Evolutionary conservation across 2,113 vertebrate genomes (phyloP).

Genomic region (Thalassoma bifasciatum): DNA sequence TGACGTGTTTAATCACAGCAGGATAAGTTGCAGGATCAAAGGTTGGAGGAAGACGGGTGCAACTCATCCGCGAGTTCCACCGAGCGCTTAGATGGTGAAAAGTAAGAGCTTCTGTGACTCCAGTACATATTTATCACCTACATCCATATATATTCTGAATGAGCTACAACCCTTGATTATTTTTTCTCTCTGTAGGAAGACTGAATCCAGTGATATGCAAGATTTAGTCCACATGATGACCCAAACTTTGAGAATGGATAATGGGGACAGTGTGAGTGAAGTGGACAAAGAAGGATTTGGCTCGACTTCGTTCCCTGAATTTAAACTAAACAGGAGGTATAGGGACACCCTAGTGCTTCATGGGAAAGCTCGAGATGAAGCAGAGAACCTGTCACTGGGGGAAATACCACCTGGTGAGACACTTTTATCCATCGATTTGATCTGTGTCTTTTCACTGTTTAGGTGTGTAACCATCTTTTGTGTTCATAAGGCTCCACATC

Average conservation of each 20-base stretch:
- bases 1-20: conserved; percentile 34
- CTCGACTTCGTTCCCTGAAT: conserved; percentile 82
- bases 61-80: conserved; percentile 95
- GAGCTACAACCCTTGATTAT: not conserved
- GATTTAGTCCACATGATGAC: conserved; percentile 97
- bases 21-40: conserved; percentile 62
- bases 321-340: conserved; percentile 90
- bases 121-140: too few relatives aligned
- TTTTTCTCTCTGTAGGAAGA: conserved; percentile 81
- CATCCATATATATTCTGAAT: not conserved
- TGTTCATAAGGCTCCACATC: conserved; percentile 80
- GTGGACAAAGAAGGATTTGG: conserved; percentile 44
- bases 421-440: not conserved
- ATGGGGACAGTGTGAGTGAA: conserved; percentile 77
- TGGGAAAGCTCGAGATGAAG: conserved; percentile 86
- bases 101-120: conserved; percentile 72
- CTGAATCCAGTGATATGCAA: conserved; percentile 87
- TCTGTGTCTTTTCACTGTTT: not conserved
- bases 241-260: conserved; percentile 89
- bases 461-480: conserved; percentile 5
- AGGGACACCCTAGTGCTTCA: conserved; percentile 94
- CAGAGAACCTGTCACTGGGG: conserved; percentile 81
- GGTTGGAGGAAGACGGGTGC: conserved; percentile 89
- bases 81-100: conserved; percentile 91
- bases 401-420: conserved; percentile 86